Percentiles rank a stretch among this genome's conserved stretches.
phyloP scores from a whole-genome alignment of 2,113 vertebrate species.

The Odocoileus hemionus region DNA sequence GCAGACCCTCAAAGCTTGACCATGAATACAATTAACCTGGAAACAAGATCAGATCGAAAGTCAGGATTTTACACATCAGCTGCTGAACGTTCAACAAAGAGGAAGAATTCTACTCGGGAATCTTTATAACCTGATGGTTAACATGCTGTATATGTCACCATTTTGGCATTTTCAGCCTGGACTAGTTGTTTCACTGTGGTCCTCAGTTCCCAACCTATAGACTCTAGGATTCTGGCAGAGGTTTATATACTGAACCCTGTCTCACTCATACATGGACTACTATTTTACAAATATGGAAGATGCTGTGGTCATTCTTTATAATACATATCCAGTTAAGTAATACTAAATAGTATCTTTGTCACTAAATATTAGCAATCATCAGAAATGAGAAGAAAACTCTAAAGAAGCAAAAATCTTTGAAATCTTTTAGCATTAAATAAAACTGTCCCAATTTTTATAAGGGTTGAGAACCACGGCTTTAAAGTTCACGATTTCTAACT shows the following conservation, averaged over 20 bases:
- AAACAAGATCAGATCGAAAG: slow-evolving; percentile 21
- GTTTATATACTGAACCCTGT: not conserved
- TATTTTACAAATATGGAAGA: not conserved
- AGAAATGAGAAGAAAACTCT: not conserved
- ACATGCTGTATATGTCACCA: not conserved
- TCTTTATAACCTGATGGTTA: not conserved
- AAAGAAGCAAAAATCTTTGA: not conserved
- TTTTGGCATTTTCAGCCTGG: not conserved
- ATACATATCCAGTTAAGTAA: not conserved
- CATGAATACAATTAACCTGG: not conserved
- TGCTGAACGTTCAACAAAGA: not conserved
- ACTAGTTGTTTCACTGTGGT: not conserved
- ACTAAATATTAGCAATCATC: not conserved
- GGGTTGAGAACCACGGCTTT: not conserved
- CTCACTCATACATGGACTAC: not conserved
- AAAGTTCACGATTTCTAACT: not conserved
- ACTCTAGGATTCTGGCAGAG: not conserved
- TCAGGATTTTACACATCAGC: not conserved
- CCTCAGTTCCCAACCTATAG: not conserved
- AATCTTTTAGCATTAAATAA: not conserved
- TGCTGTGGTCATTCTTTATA: not conserved
- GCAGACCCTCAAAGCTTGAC: not conserved
- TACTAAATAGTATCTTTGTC: not conserved
- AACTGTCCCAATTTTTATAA: not conserved
- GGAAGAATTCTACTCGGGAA: not conserved